Evolutionary conservation across 2,888 invertebrate species (phyloP), one percentile per base, ranked within the genome.

Genomic region (Sipha maydis): DNA sequence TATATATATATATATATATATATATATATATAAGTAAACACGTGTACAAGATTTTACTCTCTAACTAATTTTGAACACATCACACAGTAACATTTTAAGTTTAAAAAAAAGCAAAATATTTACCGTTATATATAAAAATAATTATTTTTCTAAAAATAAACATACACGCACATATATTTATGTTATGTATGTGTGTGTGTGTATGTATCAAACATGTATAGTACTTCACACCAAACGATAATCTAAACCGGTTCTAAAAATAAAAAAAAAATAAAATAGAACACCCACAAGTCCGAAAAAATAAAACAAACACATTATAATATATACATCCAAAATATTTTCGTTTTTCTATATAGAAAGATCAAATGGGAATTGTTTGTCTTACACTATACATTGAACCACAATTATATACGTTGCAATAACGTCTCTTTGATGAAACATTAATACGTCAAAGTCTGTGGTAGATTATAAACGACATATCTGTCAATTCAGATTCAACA

Each of bases 61-160:
- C 38, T 78, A 61, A 80, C 80, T 82, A 88, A 88, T 80, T 82
- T 88, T 88, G 88, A 88, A 88, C 88, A 88, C 88, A 88, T 67
- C 88, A 88, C 88, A 88, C 88, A 88, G 88, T 88, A 79, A 86
- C 41, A 34, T 48, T 76, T 89, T 79, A 69, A 73, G 41, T 78
- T 76, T 76, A 31, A 69, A 79, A 75, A 83, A 82, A 89, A 89
- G 83, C 75, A 76, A 73, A 83, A 34, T 67, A 38, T 83, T 83
- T 78, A 56, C 69, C 89, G 71, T 69, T 71, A n/a, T 31, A 41
- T 17, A 67, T 88, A 41, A 5, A 61, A 41, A 54, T n/a, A 28
- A 34, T 54, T 61, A 61, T 38, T 89, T 48, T 73, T 75, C 54
- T 76, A 84, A 76, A 89, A 89, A 82, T 34, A 83, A 61, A 19